Evolutionary conservation across 35 echinoderm and acorn worm genomes (phyloP), one percentile per base, ranked within the genome.

Genomic region (Apostichopus californicus): DNA sequence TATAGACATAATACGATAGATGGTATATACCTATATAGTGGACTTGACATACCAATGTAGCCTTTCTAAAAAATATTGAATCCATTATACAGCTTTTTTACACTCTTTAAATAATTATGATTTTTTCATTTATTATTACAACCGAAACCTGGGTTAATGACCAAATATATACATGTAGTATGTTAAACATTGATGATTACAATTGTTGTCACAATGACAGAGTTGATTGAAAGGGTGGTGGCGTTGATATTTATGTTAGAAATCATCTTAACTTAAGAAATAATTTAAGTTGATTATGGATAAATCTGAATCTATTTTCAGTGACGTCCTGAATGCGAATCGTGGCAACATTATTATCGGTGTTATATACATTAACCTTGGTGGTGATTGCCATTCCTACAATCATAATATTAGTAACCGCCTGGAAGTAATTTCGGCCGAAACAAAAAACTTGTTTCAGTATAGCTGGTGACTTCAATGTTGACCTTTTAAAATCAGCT

Each of bases 121-220:
- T 46, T 80, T 80, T 80, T 11, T 80, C 78, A 80, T 80, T 0
- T 25, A 80, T 80, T 34, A 25, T 25, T 0, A 80, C 28, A 23
- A 80, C 78, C 78, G 78, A 80, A 80, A 80, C 25, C 4, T 80
- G 78, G 78, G 54, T 80, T 34, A 80, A 80, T 80, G 24, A 26
- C 11, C 11, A 11, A 20, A 78, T 20, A 11, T 9, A 80, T 54
- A 46, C 34, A 46, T 80, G 78, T 34, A 80, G 25, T 34, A 34
- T 80, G 78, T 80, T 80, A 80, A 80, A 80, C 78, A 80, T 80
- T 80, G 78, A 80, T 80, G 78, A 25, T 80, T 34, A 26, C 9
- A 11, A 5, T 80, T 80, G 9, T 80, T 24, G 23, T 18, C 18
- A 80, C 24, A 80, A 80, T 80, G 78, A 80, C 10, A 80, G 78